phyloP scores from a whole-genome alignment of 2,113 vertebrate genomes.

The Python bivittatus region DNA sequence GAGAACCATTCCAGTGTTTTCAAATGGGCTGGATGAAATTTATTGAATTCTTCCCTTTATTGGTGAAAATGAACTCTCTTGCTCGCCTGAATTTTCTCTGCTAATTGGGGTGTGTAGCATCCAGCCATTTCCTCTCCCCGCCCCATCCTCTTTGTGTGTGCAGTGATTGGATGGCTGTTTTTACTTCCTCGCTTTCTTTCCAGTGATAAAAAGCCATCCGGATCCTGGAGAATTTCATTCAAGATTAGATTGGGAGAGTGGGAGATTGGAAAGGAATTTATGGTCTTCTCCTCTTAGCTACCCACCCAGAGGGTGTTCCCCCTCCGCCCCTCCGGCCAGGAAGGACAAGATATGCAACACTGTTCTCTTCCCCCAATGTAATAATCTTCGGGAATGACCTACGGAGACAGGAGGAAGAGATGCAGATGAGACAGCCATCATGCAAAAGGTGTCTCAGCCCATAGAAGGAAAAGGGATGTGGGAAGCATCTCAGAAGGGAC shows the following conservation, averaged over 20 bases:
- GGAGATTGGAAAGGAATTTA: too few relatives aligned
- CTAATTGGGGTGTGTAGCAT: neutral
- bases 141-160: neutral
- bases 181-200: neutral
- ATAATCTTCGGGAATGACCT: too few relatives aligned
- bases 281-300: too few relatives aligned
- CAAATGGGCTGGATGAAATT: slow-evolving; percentile 55
- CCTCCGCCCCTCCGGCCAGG: too few relatives aligned
- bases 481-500: too few relatives aligned
- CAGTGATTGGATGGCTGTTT: neutral
- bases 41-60: slow-evolving; percentile 47
- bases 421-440: too few relatives aligned
- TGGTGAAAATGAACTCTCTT: neutral
- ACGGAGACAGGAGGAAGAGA: too few relatives aligned
- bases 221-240: neutral
- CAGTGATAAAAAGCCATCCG: neutral
- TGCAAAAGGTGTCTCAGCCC: too few relatives aligned
- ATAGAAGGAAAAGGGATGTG: too few relatives aligned
- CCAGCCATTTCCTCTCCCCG: neutral
- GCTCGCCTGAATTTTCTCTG: neutral
- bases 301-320: too few relatives aligned
- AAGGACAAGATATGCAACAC: too few relatives aligned
- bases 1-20: slow-evolving; percentile 59
- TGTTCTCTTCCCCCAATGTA: too few relatives aligned
- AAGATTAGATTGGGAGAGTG: neutral